These are phyloP conservation scores for Athalia rosae DNA, from an alignment of 2,888 invertebrate genomes.

Conservation along the genomic window DNA sequence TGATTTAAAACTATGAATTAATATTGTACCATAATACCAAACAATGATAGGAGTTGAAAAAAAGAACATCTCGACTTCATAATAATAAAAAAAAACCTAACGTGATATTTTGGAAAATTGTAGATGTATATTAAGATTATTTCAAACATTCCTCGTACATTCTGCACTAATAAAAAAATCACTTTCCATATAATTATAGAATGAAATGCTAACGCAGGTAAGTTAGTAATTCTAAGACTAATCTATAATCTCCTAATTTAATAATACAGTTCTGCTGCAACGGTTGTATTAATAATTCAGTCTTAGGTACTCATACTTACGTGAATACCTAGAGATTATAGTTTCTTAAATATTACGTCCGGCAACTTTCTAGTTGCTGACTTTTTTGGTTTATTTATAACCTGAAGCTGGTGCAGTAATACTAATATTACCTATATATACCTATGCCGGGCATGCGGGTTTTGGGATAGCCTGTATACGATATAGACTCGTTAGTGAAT, in stretches of 20 bases:
- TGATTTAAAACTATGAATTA: not conserved
- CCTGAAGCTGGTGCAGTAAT: too few species aligned
- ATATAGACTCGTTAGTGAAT: too few species aligned
- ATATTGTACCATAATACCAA: not conserved
- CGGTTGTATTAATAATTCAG: constrained; percentile 32
- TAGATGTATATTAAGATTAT: too few species aligned
- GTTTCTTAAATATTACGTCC: not conserved
- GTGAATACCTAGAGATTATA: not conserved
- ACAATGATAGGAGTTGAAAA: not conserved
- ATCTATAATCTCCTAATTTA: constrained; percentile 25
- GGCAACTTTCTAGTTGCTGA: too few species aligned
- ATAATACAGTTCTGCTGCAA: constrained; percentile 4
- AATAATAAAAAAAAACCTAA: constrained; percentile 58
- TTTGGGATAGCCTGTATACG: too few species aligned
- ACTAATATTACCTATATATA: too few species aligned
- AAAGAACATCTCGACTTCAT: not conserved
- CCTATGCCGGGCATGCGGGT: too few species aligned
- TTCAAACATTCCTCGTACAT: too few species aligned
- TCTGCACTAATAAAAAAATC: too few species aligned
- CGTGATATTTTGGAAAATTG: constrained; percentile 61
- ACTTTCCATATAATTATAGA: too few species aligned
- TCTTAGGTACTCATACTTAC: not conserved
- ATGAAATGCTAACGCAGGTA: too few species aligned
- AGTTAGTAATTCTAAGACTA: not conserved
- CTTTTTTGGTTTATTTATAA: too few species aligned